A percentile compares a stretch with the other conserved stretches of the same genome.
These are phyloP conservation scores for Drosophila planitibia DNA, from an alignment of 2,888 invertebrate genomes.

Conservation along the genomic window DNA sequence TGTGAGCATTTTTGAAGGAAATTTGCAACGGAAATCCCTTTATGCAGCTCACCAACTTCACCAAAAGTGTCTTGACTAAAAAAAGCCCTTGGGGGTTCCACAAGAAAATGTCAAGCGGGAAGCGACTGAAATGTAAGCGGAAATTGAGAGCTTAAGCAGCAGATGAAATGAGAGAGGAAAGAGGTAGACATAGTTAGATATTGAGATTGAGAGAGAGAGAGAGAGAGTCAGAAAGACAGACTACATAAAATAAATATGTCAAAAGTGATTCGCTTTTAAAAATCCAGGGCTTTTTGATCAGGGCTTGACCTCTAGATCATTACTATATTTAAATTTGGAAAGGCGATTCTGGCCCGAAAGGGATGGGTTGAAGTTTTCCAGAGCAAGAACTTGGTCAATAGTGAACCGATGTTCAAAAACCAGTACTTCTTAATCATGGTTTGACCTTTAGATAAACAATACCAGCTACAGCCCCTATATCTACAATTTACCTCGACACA, in stretches of 20 bases:
- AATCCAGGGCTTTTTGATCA: not conserved
- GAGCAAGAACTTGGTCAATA: not conserved
- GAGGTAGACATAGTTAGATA: not conserved
- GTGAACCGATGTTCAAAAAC: not conserved
- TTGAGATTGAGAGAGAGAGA: not conserved
- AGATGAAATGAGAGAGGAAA: not conserved
- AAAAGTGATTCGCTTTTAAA: not conserved
- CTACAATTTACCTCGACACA: not conserved
- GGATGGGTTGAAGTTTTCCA: not conserved
- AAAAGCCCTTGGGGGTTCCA: slow-evolving; percentile 32
- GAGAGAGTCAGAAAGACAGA: not conserved
- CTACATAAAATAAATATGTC: no score
- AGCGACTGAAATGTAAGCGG: slow-evolving; percentile 11
- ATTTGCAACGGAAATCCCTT: slow-evolving; percentile 58
- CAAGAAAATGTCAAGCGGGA: slow-evolving; percentile 35
- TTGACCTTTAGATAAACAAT: not conserved
- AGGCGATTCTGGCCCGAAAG: not conserved
- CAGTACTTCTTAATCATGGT: not conserved
- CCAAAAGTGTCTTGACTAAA: slow-evolving; percentile 28
- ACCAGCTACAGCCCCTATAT: not conserved
- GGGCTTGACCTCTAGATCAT: not conserved
- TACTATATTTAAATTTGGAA: not conserved
- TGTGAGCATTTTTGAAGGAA: slow-evolving; percentile 24
- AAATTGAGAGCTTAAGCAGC: slow-evolving; percentile 20
- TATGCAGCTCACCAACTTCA: slow-evolving; percentile 40